Evolutionary conservation across 2,797 vertebrate genomes (phyloP), one percentile per base, ranked within the genome.

Genomic region (Pachyuromys duprasi): DNA sequence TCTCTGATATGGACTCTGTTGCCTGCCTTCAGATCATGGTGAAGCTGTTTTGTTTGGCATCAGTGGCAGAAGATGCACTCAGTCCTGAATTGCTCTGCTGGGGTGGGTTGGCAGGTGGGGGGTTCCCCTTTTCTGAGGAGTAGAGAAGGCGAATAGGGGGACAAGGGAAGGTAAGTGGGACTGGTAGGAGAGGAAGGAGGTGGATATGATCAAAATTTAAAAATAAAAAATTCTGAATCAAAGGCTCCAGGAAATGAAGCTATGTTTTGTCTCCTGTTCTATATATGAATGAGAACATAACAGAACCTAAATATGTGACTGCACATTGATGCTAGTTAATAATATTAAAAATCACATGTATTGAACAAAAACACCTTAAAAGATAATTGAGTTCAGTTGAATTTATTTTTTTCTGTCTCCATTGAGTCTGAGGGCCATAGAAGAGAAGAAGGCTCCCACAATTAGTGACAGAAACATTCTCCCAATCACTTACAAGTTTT

Each of bases 361-460:
- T 82, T 90, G 86, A 96, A 88, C 55, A 39, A 63, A 86, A 94
- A 78, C 53, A 42, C 20, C 15, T 90, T 86, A 42, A 90, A 93
- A 84, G 26, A 84, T 90, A 82, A 79, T 84, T 53, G 79, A 91
- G 80, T 80, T 84, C 36, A 82, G 39, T 93, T 36, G 78, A 88
- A 3, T 90, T 90, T 96, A 86, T 63, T 95, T 92, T 69, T 78
- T 33, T 49, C 36, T 93, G 74, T 90, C 86, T 93, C 60, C 62
- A 93, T 17, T 67, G 55, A 94, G 63, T 82, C 74, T 92, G 95
- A 63, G 45, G 90, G 80, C 18, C 20, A 92, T 36, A 83, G 55
- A 91, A 92, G 42, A 75, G 49, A 96, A 94, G 94, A 96, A 94
- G 94, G 90, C 24, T 75, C 33, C 31, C 24, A 89, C 86, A 53